These are phyloP conservation scores for Pipistrellus pygmaeus DNA, from an alignment of 2,797 vertebrate species.

Conservation along the genomic window DNA sequence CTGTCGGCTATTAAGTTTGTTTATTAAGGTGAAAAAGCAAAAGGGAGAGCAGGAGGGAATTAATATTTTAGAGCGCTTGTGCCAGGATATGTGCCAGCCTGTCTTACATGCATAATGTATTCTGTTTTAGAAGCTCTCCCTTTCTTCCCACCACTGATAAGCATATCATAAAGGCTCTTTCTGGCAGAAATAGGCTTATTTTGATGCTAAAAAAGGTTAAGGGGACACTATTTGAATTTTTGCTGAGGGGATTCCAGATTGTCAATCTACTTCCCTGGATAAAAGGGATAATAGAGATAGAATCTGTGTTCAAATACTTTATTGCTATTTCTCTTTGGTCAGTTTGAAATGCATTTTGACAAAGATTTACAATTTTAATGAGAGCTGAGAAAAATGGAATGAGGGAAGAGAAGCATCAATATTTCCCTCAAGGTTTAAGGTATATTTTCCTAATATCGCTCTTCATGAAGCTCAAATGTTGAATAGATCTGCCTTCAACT, in stretches of 20 bases:
- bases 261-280: conserved; percentile 61
- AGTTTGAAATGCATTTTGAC: conserved; percentile 72
- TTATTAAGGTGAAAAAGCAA: not conserved
- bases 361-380: conserved; percentile 75
- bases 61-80: not conserved
- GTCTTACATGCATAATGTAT: not conserved
- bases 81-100: not conserved
- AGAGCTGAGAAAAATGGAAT: conserved; percentile 52
- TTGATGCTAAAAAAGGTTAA: conserved; percentile 70
- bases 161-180: not conserved
- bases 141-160: conserved; percentile 32
- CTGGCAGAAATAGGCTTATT: conserved; percentile 61
- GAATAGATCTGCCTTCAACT: conserved; percentile 44
- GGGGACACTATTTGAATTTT: conserved; percentile 76
- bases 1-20: conserved; percentile 32
- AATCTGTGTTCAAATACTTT: conserved; percentile 69
- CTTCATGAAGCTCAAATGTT: conserved; percentile 60
- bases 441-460: conserved; percentile 62
- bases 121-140: not conserved
- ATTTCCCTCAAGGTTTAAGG: conserved; percentile 72
- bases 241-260: conserved; percentile 57
- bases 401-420: conserved; percentile 62
- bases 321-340: conserved; percentile 66
- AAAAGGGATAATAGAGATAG: conserved; percentile 68
- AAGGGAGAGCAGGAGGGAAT: not conserved